These are phyloP conservation scores for Ypsolopha scabrella DNA, from an alignment of 2,888 invertebrate species.

Conservation along the genomic window DNA sequence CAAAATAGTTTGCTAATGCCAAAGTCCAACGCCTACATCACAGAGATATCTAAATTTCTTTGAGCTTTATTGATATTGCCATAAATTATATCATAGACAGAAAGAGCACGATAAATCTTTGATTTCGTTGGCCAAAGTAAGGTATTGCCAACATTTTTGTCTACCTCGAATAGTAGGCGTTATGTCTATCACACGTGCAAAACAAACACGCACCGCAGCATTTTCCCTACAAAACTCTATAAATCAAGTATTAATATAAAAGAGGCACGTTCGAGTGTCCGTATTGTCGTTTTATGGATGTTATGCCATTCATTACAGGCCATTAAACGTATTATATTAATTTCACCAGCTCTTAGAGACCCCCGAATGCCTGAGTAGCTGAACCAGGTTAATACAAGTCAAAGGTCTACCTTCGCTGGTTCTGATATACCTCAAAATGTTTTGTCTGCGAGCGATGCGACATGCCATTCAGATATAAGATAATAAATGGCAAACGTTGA, in stretches of 20 bases:
- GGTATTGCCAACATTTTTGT: conserved; percentile 7
- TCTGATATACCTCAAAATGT: conserved; percentile 48
- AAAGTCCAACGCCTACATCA: too few relatives aligned
- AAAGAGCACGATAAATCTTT: not conserved
- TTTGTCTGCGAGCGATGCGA: conserved; percentile 63
- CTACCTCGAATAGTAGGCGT: conserved; percentile 32
- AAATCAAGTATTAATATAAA: conserved; percentile 65
- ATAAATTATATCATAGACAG: not conserved
- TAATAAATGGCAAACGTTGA: conserved; percentile 61
- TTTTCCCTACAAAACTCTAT: conserved; percentile 49
- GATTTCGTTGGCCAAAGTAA: not conserved
- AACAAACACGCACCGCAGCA: conserved; percentile 30
- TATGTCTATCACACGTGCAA: conserved; percentile 54
- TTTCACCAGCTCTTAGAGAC: conserved; percentile 30
- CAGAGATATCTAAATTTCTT: too few relatives aligned
- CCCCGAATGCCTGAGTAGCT: conserved; percentile 6
- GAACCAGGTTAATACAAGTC: not conserved
- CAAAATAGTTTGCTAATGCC: too few relatives aligned
- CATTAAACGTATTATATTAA: conserved; percentile 66
- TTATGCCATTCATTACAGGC: conserved; percentile 69
- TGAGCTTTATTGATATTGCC: not conserved
- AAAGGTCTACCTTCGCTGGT: conserved; percentile 34
- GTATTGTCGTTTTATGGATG: conserved; percentile 68
- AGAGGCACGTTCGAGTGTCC: conserved; percentile 59
- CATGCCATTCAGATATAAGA: conserved; percentile 59